A percentile compares a stretch with the other conserved stretches of the same genome.
Conservation (phyloP, 2,113 vertebrate genomes). For the Nycticebus coucang region DNA sequence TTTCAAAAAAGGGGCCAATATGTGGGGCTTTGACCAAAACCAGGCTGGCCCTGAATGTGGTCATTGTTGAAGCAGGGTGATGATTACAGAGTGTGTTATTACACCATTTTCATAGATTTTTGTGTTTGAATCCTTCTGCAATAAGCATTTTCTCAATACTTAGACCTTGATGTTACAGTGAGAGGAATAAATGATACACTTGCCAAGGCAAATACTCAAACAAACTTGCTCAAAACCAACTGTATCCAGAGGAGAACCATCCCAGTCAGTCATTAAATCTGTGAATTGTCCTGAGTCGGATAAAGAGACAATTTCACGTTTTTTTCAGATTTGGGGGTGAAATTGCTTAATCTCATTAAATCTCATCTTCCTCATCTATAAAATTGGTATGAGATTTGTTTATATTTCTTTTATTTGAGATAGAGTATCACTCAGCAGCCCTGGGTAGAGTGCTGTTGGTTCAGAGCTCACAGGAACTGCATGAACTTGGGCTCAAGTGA, state of each 20-base stretch:
- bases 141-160: background rate
- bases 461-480: no score
- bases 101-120: background rate
- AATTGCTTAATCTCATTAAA: background rate
- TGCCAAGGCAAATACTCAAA: background rate
- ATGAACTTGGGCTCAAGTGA: no score
- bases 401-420: no score
- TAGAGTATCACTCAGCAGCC: no score
- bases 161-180: background rate
- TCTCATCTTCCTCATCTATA: background rate
- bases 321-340: background rate
- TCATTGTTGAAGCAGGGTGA: background rate
- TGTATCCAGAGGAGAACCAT: background rate
- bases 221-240: background rate
- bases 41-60: background rate
- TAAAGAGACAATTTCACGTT: background rate
- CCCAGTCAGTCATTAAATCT: background rate
- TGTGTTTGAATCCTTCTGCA: constrained; percentile 15
- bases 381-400: background rate
- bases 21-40: background rate
- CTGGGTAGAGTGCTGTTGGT: no score
- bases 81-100: background rate
- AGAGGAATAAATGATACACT: background rate
- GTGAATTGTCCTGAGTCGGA: background rate
- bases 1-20: background rate